phyloP scores from a whole-genome alignment of 1,140 invertebrate species.

The Tetragnatha versicolor region DNA sequence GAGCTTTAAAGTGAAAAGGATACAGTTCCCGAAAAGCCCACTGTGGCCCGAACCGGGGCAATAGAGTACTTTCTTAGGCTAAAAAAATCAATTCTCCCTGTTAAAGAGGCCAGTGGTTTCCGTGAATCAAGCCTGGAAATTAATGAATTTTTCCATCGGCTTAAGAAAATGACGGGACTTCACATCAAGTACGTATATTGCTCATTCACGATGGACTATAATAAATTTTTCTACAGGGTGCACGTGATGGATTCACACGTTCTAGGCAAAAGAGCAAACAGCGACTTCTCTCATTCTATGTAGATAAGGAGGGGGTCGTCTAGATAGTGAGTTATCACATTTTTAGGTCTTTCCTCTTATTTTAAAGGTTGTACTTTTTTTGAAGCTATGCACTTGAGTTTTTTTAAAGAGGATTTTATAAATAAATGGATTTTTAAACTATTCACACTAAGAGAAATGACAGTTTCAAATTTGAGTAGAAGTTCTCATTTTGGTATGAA shows the following conservation, averaged over 20 bases:
- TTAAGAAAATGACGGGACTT: constrained; percentile 13
- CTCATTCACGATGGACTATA: constrained; percentile 3
- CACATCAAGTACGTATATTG: neutral
- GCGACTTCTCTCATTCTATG: neutral
- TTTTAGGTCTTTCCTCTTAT: too few species aligned
- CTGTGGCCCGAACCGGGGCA: neutral
- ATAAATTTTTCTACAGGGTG: neutral
- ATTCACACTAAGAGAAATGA: too few species aligned
- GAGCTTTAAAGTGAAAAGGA: constrained; percentile 11
- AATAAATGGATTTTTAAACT: too few species aligned
- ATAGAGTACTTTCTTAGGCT: neutral
- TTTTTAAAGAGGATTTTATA: too few species aligned
- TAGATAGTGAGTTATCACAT: too few species aligned
- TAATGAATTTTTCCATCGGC: constrained; percentile 25
- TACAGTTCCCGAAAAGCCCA: neutral
- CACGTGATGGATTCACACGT: constrained; percentile 28
- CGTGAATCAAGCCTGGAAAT: constrained; percentile 18
- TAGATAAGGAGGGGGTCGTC: neutral
- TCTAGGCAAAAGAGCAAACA: neutral
- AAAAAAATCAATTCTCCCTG: constrained; percentile 1
- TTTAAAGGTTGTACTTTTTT: too few species aligned
- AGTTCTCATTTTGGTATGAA: too few species aligned
- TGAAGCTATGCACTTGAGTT: too few species aligned
- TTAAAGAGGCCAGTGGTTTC: neutral
- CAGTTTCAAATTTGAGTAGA: too few species aligned